Base-by-base conservation (phyloP, 2,888 invertebrate species). In the Ophion costatus region DNA sequence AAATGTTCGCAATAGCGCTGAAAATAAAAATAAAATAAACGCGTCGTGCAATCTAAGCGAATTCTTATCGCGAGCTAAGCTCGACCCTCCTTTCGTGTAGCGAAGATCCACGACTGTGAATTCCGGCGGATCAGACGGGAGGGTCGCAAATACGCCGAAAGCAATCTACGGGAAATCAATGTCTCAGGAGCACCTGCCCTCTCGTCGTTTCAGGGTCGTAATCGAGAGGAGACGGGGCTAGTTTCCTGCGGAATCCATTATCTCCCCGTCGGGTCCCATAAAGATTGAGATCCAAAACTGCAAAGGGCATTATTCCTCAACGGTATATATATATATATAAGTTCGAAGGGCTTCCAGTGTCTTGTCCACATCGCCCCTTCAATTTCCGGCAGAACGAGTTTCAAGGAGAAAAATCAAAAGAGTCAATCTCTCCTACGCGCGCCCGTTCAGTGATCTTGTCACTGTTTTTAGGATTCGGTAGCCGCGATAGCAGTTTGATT, bases 121-220 rank as follows among this genome's bases (percentile, higher is more conserved):
- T 71, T 38, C 67, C 71, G 64, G 66, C 61, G 42, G 22, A 45
- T 61, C 38, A 56, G 59, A 42, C 51, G 57, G 33, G 78, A 74
- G 81, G 85, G 77, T 86, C 80, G 75, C 82, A 84, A 82, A 82
- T 84, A 84, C 70, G 38, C 38, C 79, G 69, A 84, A 84, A 86
- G 88, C 87, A 87, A 87, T 88, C 86, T 86, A 86, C 77, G 76
- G 80, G 80, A 85, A 88, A 88, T 87, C 88, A 88, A 88, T 86
- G 88, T 88, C 84, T 86, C 86, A 63, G 82, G 74, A 73, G 82
- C 84, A 87, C 88, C 87, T 88, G 87, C 87, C 86, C 80, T 85
- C 80, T 66, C 87, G 79, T 87, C 82, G 79, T 70, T 82, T 66
- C 84, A 82, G 78, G 81, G 77, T 87, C 86, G 88, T 88, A 88